Evolutionary conservation across 1,140 invertebrate species (phyloP).

Genomic region (Helicorthomorpha holstii): DNA sequence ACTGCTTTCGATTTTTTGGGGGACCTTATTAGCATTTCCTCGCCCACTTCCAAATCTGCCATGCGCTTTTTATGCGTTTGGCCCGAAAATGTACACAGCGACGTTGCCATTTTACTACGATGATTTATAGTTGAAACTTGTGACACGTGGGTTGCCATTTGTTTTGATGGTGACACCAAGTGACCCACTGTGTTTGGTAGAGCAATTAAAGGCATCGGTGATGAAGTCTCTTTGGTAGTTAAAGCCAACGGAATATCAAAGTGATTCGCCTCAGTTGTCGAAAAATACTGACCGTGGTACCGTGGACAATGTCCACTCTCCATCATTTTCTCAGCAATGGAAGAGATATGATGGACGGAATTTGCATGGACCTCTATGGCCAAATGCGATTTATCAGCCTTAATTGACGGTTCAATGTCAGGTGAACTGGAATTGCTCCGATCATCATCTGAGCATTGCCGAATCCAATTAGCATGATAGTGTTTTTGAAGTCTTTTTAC

Average conservation of each 20-base stretch:
- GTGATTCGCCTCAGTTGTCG: too few species aligned
- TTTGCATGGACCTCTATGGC: constrained; percentile 13
- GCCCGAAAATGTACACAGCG: too few species aligned
- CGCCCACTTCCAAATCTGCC: not conserved
- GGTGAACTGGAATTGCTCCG: constrained; percentile 15
- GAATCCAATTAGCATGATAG: constrained; percentile 15
- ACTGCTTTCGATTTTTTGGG: constrained; percentile 38
- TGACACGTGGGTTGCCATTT: too few species aligned
- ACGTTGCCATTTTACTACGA: too few species aligned
- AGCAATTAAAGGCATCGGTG: not conserved
- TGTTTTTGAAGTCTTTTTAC: constrained; percentile 23
- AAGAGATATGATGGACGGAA: constrained; percentile 14
- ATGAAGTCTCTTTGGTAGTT: too few species aligned
- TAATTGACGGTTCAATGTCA: constrained; percentile 4
- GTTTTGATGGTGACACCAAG: too few species aligned
- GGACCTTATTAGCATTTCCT: not conserved
- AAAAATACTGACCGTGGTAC: too few species aligned
- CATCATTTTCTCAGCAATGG: too few species aligned
- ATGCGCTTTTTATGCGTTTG: not conserved
- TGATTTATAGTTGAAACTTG: too few species aligned
- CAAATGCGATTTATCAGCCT: constrained; percentile 9
- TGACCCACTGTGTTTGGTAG: not conserved
- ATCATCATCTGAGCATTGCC: constrained; percentile 22
- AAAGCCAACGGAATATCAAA: not conserved
- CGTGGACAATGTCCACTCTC: too few species aligned